phyloP scores from a whole-genome alignment of 1,140 invertebrate genomes.

The Agrypnia vestita region DNA sequence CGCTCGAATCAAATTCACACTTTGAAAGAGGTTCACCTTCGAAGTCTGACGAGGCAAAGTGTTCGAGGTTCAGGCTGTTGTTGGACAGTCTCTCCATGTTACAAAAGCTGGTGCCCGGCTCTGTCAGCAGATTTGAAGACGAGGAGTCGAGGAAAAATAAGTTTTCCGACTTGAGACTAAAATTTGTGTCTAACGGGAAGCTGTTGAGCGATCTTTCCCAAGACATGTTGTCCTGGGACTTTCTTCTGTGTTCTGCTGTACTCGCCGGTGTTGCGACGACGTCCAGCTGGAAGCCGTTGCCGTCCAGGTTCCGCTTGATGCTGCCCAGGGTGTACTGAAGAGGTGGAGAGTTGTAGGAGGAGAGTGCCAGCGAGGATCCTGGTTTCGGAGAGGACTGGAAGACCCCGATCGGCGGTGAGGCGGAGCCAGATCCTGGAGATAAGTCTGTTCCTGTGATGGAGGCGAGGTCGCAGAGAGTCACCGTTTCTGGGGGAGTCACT shows the following conservation, averaged over 20 bases:
- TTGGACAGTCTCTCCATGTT: slow-evolving; percentile 35
- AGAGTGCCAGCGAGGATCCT: slow-evolving; percentile 47
- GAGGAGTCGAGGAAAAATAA: slow-evolving; percentile 53
- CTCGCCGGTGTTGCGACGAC: slow-evolving; percentile 54
- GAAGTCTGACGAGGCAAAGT: slow-evolving; percentile 50
- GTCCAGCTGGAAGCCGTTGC: slow-evolving; percentile 57
- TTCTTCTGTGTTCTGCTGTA: slow-evolving; percentile 9
- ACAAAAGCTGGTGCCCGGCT: slow-evolving; percentile 44
- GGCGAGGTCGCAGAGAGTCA: slow-evolving; percentile 48
- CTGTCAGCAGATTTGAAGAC: slow-evolving; percentile 17
- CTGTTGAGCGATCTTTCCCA: slow-evolving; percentile 51
- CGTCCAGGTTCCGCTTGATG: slow-evolving; percentile 55
- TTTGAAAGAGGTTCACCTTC: slow-evolving; percentile 49
- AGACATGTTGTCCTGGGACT: slow-evolving; percentile 25
- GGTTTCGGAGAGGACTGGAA: slow-evolving; percentile 44
- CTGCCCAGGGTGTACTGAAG: slow-evolving; percentile 58
- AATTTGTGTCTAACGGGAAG: slow-evolving; percentile 50
- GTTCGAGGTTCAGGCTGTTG: slow-evolving; percentile 49
- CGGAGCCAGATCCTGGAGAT: slow-evolving; percentile 50
- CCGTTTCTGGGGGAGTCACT: slow-evolving; percentile 48
- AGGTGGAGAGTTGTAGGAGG: slow-evolving; percentile 24
- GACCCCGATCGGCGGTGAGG: slow-evolving; percentile 30
- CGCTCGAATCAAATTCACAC: slow-evolving; percentile 54
- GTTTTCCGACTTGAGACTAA: slow-evolving; percentile 55
- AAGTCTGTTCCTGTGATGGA: slow-evolving; percentile 36